phyloP scores from a whole-genome alignment of 2,888 invertebrate species.

The Nomada ferruginata region DNA sequence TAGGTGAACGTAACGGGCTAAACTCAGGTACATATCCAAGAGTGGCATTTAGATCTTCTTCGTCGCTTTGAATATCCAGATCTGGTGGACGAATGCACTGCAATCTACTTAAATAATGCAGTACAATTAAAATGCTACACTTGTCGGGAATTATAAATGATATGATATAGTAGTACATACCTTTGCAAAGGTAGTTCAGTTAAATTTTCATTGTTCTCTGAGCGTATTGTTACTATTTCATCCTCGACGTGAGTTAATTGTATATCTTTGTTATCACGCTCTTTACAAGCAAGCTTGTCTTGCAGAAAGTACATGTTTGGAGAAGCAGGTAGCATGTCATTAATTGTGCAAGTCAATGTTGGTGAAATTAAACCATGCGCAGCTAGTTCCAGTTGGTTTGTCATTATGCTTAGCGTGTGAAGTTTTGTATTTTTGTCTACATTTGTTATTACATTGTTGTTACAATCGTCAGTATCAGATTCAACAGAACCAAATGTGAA shows the following conservation, averaged over 20 bases:
- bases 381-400: not conserved
- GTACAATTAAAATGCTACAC: not conserved
- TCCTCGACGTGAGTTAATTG: constrained; percentile 6
- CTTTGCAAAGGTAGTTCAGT: constrained; percentile 23
- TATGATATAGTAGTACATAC: constrained; percentile 25
- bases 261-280: not conserved
- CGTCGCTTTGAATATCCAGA: constrained; percentile 40
- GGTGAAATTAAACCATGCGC: constrained; percentile 71
- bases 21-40: constrained; percentile 77
- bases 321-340: constrained; percentile 67
- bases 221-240: not conserved
- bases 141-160: not conserved
- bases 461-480: not conserved
- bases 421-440: constrained; percentile 4
- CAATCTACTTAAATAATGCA: constrained; percentile 25
- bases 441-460: not conserved
- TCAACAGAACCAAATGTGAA: not conserved
- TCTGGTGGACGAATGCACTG: constrained; percentile 53
- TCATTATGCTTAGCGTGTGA: constrained; percentile 32
- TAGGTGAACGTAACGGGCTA: constrained; percentile 75
- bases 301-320: constrained; percentile 70
- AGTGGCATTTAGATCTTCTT: constrained; percentile 64
- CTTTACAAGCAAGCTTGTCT: constrained; percentile 27
- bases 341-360: constrained; percentile 68
- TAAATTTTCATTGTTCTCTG: not conserved